Evolutionary conservation across 2,113 vertebrate species (phyloP).

Genomic region (Ploceus nigricollis): DNA sequence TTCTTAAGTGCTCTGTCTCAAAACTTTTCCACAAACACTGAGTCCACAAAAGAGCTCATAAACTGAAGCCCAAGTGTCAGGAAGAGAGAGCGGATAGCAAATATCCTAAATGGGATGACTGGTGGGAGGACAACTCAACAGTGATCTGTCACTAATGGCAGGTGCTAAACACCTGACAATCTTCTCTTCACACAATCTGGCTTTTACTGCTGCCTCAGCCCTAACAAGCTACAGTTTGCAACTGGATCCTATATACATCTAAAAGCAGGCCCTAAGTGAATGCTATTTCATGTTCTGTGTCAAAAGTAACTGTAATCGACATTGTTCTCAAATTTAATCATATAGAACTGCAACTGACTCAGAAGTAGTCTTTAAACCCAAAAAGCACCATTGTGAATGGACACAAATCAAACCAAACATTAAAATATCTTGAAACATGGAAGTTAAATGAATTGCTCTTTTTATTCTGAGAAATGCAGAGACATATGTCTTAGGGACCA

Average conservation of each 20-base stretch:
- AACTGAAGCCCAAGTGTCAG: background rate
- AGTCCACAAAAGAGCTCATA: background rate
- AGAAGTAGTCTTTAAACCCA: background rate
- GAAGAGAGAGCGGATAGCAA: background rate
- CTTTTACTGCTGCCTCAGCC: background rate
- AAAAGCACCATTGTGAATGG: background rate
- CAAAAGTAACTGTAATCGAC: background rate
- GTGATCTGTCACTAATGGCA: background rate
- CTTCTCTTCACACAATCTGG: background rate
- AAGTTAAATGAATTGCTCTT: conserved; percentile 27
- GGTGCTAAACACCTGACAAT: background rate
- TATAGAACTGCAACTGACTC: background rate
- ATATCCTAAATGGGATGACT: background rate
- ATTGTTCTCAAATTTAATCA: background rate
- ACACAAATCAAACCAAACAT: conserved; percentile 13
- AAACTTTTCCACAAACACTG: background rate
- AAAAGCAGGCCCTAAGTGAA: background rate
- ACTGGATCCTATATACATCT: background rate
- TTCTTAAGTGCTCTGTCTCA: background rate
- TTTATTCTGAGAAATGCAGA: conserved; percentile 17
- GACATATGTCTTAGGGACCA: background rate
- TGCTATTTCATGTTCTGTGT: background rate
- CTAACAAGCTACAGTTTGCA: background rate
- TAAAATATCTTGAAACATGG: background rate
- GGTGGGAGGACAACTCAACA: background rate